A percentile compares a stretch with the other conserved stretches of the same genome.
phyloP scores from a whole-genome alignment of 2,888 invertebrate species.

The Cacoxenus indagator region DNA sequence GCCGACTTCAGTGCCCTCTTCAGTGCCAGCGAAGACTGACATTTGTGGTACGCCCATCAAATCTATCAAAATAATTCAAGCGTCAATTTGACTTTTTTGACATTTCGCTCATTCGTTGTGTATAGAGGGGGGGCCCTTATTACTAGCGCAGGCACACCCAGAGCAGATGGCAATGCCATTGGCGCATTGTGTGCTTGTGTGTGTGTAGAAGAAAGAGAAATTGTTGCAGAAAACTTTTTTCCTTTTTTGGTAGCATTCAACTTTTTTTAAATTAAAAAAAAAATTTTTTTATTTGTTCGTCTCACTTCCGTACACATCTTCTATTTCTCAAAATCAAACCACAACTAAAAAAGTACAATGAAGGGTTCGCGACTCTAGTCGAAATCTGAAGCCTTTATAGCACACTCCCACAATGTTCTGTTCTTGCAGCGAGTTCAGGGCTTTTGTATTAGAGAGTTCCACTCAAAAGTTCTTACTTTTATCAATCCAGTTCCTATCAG shows the following conservation, averaged over 20 bases:
- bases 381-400: too few species aligned
- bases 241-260: background rate
- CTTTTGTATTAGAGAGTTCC: too few species aligned
- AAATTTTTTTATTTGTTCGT: background rate
- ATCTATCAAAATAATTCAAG: conserved; percentile 65
- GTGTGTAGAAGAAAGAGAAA: background rate
- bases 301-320: background rate
- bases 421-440: too few species aligned
- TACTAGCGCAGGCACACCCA: background rate
- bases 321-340: too few species aligned
- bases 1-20: background rate
- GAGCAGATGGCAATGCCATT: background rate
- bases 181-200: background rate
- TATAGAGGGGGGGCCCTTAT: background rate
- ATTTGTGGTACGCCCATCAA: conserved; percentile 45
- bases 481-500: too few species aligned
- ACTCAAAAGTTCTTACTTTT: too few species aligned
- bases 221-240: background rate
- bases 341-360: too few species aligned
- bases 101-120: conserved; percentile 23
- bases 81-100: conserved; percentile 54
- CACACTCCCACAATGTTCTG: too few species aligned
- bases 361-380: too few species aligned
- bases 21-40: background rate
- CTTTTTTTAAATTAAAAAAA: too few species aligned